A percentile compares a stretch with the other conserved stretches of the same genome.
Conservation (phyloP, 2,888 invertebrate genomes). For the Ormyrus rosae region DNA sequence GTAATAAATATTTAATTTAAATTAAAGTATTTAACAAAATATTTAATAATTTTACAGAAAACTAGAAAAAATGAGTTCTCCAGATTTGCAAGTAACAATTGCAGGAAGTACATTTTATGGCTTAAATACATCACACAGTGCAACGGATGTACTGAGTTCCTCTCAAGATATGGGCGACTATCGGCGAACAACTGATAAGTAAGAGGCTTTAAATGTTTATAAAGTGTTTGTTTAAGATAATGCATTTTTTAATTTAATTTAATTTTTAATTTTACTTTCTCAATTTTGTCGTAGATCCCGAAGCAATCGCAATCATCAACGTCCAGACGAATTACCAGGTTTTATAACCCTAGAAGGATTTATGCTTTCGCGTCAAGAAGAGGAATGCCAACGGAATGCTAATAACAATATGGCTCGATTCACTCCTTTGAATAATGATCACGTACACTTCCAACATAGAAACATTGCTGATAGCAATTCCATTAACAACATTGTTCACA, state of each 20-base stretch:
- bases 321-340: conserved; percentile 81
- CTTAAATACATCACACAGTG: conserved; percentile 68
- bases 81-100: conserved; percentile 70
- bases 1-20: background rate
- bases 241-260: conserved; percentile 35
- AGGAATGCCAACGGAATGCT: conserved; percentile 79
- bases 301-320: conserved; percentile 62
- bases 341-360: conserved; percentile 87
- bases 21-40: background rate
- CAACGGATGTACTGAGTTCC: conserved; percentile 67
- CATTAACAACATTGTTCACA: conserved; percentile 57
- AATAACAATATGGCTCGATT: conserved; percentile 56
- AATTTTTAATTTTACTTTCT: conserved; percentile 20
- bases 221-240: conserved; percentile 6
- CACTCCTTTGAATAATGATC: conserved; percentile 68
- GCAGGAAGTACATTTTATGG: conserved; percentile 73
- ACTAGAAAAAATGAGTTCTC: conserved; percentile 66
- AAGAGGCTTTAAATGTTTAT: conserved; percentile 44
- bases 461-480: conserved; percentile 60
- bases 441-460: conserved; percentile 67
- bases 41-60: conserved; percentile 60
- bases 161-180: conserved; percentile 71
- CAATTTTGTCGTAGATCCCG: conserved; percentile 57
- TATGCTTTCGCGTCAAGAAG: conserved; percentile 86
- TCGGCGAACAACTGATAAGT: conserved; percentile 70